Conservation (phyloP, 1,140 invertebrate species). For the Drosophila watanabei region DNA sequence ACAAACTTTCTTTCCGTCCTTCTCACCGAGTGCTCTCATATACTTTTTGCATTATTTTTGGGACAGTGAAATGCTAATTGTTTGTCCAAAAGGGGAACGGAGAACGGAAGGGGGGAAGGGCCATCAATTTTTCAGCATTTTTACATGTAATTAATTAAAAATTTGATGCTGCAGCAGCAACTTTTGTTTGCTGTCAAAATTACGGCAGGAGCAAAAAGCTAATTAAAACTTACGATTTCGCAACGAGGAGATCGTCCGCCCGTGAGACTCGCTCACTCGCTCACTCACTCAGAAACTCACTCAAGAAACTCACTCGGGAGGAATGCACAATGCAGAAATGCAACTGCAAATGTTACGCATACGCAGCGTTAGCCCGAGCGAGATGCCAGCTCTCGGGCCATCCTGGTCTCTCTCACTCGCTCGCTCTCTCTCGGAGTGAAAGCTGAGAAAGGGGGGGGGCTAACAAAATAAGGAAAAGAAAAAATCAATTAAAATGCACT, state of each 20-base stretch:
- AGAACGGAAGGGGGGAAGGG: background rate
- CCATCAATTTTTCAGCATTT: constrained; percentile 54
- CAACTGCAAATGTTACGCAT: constrained; percentile 75
- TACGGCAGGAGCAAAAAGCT: constrained; percentile 62
- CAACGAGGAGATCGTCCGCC: constrained; percentile 33
- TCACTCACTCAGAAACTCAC: background rate
- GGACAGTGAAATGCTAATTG: constrained; percentile 70
- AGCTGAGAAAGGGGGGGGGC: constrained; percentile 3
- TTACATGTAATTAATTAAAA: constrained; percentile 81
- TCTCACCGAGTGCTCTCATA: background rate
- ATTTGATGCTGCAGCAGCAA: constrained; percentile 70
- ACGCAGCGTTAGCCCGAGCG: constrained; percentile 63
- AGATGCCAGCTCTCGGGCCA: constrained; percentile 24
- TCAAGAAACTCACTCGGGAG: constrained; percentile 37
- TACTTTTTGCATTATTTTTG: constrained; percentile 42
- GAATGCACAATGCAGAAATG: constrained; percentile 53
- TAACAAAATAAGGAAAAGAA: constrained; percentile 35
- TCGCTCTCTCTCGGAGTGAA: constrained; percentile 15
- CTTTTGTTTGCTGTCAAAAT: constrained; percentile 65
- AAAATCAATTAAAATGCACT: constrained; percentile 85
- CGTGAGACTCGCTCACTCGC: background rate
- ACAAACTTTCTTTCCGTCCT: constrained; percentile 46
- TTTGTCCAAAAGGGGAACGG: constrained; percentile 54
- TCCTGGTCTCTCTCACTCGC: constrained; percentile 1
- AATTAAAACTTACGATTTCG: constrained; percentile 80